Base-by-base conservation (phyloP, 2,888 invertebrate species). In the Mylabris sibirica region DNA sequence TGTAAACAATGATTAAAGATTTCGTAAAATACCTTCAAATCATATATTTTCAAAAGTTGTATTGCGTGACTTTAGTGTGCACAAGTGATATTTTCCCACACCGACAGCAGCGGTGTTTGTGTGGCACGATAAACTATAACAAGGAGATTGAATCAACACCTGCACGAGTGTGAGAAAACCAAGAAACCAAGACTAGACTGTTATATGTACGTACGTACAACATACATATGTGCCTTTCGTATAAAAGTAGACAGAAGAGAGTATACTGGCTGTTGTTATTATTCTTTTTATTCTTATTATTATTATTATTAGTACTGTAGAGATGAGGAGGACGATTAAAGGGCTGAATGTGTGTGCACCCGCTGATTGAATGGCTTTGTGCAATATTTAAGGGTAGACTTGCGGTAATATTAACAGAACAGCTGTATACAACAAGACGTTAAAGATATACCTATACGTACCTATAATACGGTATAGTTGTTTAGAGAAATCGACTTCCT, bases 141-240 rank as follows among this genome's bases (percentile, higher is more conserved):
- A 75, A 77, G 75, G 78, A 76, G 80, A 80, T 81, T 81, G 80
- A 80, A 80, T 78, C 78, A 79, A 81, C 82, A 82, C 82, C 82
- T 82, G 82, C 82, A 72, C 76, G 73, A 76, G 75, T 80, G 80
- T 82, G 81, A 81, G 82, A 82, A 81, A 77, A 53, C 63, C 53
- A 22, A 53, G 53, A 53, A 49, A 20, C 12, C 11, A 22, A 53
- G 53, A 53, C 22, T 53, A 9, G 17, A 1, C 9, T 49, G 49
- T 6, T 20, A 49, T 30, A 30, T 8, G 30, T 30, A 30, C 8
- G 30, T 30, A n/a, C n/a, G 30, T 30, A 30, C 30, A n/a, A n/a
- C n/a, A n/a, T n/a, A n/a, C n/a, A n/a, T n/a, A 30, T 30, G 8
- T 49, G 20, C 49, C 20, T 22, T 49, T 20, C 20, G 20, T 6